phyloP scores from a whole-genome alignment of 2,888 invertebrate species.

The Philonicus albiceps region DNA sequence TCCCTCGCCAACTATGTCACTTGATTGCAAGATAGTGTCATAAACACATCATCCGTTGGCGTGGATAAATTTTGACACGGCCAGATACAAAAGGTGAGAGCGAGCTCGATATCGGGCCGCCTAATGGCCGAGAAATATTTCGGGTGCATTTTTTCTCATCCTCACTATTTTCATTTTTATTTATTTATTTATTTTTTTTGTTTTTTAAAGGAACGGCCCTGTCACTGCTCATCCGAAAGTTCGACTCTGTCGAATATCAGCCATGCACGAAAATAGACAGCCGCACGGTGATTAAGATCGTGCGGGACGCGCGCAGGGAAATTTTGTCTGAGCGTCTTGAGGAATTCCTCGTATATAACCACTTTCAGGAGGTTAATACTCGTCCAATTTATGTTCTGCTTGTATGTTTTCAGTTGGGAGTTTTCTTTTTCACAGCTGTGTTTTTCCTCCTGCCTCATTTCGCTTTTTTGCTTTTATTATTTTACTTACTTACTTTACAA shows the following conservation, averaged over 20 bases:
- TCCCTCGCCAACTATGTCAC: constrained; percentile 35
- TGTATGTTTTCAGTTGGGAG: not conserved
- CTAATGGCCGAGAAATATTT: constrained; percentile 25
- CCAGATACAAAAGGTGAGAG: not conserved
- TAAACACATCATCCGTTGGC: constrained; percentile 34
- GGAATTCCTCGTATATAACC: constrained; percentile 3
- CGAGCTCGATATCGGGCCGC: not conserved
- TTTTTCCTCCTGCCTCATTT: constrained; percentile 3
- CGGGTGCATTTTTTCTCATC: constrained; percentile 9
- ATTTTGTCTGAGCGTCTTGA: constrained; percentile 9
- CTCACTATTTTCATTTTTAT: not conserved
- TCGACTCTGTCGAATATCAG: constrained; percentile 42
- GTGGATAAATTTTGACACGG: constrained; percentile 32
- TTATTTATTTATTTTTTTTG: no score
- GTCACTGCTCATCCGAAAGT: constrained; percentile 30
- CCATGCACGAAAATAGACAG: constrained; percentile 39
- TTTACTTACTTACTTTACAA: not conserved
- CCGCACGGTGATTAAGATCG: constrained; percentile 27
- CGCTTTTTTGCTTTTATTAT: not conserved
- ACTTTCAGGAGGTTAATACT: constrained; percentile 34
- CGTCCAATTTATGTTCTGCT: not conserved
- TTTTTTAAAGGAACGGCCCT: constrained; percentile 26
- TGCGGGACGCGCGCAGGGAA: not conserved
- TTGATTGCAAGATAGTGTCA: constrained; percentile 39
- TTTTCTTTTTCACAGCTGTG: constrained; percentile 35